A percentile compares a stretch with the other conserved stretches of the same genome.
Evolutionary conservation across 2,797 vertebrate genomes (phyloP).

Genomic region (Micrastur ruficollis): DNA sequence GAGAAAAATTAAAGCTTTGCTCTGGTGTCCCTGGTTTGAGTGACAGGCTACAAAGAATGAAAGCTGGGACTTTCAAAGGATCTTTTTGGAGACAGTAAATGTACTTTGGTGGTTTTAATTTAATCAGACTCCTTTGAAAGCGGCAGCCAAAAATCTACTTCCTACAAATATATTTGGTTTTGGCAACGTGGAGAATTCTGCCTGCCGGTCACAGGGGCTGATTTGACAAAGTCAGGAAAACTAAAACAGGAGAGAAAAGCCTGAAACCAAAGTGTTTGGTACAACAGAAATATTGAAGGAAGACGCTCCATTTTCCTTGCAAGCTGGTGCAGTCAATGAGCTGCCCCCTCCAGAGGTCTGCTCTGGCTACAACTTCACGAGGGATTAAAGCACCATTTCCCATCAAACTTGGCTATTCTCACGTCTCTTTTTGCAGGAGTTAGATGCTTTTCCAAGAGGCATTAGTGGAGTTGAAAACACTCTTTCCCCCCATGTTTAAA

Average conservation of each 20-base stretch:
- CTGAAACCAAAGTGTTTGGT: background rate
- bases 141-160: background rate
- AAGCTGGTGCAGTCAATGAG: background rate
- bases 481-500: background rate
- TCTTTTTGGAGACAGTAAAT: background rate
- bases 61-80: background rate
- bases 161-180: background rate
- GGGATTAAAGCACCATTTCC: background rate
- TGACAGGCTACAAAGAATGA: background rate
- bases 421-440: accelerated
- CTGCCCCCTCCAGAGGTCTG: background rate
- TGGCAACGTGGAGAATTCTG: background rate
- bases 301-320: background rate
- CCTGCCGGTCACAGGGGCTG: accelerated
- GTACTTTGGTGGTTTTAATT: constrained; percentile 27
- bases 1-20: background rate
- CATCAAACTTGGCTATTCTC: background rate
- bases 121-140: constrained; percentile 20
- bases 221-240: background rate
- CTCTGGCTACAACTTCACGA: background rate
- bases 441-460: background rate
- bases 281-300: background rate
- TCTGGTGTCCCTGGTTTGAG: background rate
- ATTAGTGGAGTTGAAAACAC: background rate
- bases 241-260: background rate